Base-by-base conservation (phyloP, 2,888 invertebrate genomes). In the Myopa testacea region DNA sequence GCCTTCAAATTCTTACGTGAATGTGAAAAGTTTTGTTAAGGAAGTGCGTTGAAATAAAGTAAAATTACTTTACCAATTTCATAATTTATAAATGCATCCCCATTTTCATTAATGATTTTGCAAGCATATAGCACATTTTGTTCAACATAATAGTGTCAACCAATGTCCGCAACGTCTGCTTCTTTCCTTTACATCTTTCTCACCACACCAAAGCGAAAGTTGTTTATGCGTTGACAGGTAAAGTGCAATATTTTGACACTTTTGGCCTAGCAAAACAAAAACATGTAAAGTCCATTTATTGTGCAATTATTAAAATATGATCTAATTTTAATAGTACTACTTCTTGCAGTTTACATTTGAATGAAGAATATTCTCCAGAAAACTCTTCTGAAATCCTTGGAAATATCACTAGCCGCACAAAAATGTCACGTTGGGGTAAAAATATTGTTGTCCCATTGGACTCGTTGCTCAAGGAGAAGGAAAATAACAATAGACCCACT, bases 401-500 rank as follows among this genome's bases (percentile, higher is more conserved):
- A 37, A 34, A 14, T 12, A 74, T 58, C 45, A 77, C 65, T 37
- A 10, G 12, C 73, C 45, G 58, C 45, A 74, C 19, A 71, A 84
- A 81, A 72, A 92, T 92, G 92, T 92, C 92, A 85, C 92, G 92
- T 86, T 92, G 92, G 92, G 91, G 91, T 87, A 92, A 92, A 90
- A 92, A 91, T 89, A 92, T 92, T 86, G 92, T 92, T 85, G 92
- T 92, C 82, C 93, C 93, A 83, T 89, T 93, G 89, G 93, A 93
- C 85, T 91, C 92, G 86, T 90, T 93, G 79, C 92, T 92, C 87
- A 91, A 92, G 86, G 92, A 95, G 88, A 90, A 90, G 81, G 93
- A 94, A 86, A 95, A 95, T 88, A 95, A 94, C 87, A 96, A 96
- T 88, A 94, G 95, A 85, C 96, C 96, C 10, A 93, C 95, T 75